Evolutionary conservation across 2,797 vertebrate genomes (phyloP).

Genomic region (Amazona ochrocephala): DNA sequence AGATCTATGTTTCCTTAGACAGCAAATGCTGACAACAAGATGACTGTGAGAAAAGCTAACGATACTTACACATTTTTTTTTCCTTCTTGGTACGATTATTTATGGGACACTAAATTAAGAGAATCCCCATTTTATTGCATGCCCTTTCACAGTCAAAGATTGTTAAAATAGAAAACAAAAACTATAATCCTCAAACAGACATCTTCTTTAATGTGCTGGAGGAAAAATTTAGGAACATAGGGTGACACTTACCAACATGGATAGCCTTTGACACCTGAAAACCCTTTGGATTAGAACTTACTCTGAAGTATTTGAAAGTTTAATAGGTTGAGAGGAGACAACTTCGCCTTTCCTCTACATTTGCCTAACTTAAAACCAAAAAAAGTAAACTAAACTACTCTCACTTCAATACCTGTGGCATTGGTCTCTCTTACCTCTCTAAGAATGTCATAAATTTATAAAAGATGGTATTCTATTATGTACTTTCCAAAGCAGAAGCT

Average conservation of each 20-base stretch:
- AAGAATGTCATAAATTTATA: neutral
- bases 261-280: neutral
- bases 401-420: neutral
- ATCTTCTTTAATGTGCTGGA: neutral
- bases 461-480: neutral
- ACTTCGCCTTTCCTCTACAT: neutral
- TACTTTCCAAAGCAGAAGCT: neutral
- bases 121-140: neutral
- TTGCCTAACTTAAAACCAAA: neutral
- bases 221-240: neutral
- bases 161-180: neutral
- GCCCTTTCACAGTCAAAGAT: neutral
- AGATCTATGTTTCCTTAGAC: neutral
- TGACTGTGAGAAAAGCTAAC: neutral
- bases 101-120: neutral
- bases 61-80: rapidly evolving
- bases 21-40: neutral
- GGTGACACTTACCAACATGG: neutral
- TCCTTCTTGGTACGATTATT: neutral
- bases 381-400: neutral
- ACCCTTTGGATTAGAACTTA: neutral
- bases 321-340: neutral
- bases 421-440: neutral
- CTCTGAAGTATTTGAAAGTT: neutral
- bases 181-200: neutral